Evolutionary conservation across 2,113 vertebrate genomes (phyloP).

Genomic region (Equus quagga): DNA sequence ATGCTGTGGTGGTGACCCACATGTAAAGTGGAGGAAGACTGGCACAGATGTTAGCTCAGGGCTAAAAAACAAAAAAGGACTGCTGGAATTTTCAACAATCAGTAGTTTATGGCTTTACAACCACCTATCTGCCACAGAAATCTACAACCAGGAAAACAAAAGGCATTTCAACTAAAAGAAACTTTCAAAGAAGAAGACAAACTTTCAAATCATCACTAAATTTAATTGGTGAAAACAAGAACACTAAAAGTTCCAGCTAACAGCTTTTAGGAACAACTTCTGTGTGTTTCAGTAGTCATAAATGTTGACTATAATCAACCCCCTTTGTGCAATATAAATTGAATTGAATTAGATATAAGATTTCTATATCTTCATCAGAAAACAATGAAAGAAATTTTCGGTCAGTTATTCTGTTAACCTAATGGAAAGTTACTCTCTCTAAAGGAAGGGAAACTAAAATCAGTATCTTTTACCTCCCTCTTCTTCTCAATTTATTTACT

Average conservation of each 20-base stretch:
- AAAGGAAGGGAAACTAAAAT: not conserved
- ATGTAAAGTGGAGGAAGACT: too few relatives aligned
- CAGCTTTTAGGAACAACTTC: not conserved
- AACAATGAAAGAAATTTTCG: not conserved
- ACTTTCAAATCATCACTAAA: conserved; percentile 33
- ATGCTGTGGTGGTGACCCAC: too few relatives aligned
- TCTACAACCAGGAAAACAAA: conserved; percentile 26
- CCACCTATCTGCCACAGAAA: not conserved
- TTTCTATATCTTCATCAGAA: not conserved
- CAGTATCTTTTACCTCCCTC: not conserved
- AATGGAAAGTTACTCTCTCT: not conserved
- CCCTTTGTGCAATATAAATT: conserved; percentile 8
- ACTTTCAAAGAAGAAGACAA: not conserved
- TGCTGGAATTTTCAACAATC: not conserved
- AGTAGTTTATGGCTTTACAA: not conserved
- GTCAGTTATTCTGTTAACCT: not conserved
- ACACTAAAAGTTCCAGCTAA: not conserved
- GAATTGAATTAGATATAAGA: conserved; percentile 33
- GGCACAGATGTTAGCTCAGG: too few relatives aligned
- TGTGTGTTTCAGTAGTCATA: not conserved
- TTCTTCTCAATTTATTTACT: not conserved
- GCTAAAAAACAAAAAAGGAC: not conserved
- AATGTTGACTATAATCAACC: not conserved
- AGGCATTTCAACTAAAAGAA: not conserved
- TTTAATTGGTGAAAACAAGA: not conserved